phyloP scores from a whole-genome alignment of 2,888 invertebrate genomes.

The Seira musarum region DNA sequence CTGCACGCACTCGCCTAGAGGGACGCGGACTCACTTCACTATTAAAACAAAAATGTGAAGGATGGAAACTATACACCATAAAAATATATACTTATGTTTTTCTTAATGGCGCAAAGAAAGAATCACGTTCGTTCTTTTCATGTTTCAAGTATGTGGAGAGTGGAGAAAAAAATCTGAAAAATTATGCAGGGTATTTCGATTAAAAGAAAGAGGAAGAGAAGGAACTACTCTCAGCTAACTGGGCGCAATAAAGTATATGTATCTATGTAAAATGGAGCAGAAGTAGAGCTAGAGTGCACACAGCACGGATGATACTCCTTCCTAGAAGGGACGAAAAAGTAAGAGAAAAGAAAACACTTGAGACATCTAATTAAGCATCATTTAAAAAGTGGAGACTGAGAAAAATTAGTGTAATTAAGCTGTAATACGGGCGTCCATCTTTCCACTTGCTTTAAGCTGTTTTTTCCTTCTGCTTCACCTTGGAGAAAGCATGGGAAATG shows the following conservation, averaged over 20 bases:
- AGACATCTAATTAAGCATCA: slow-evolving; percentile 61
- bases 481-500: background rate
- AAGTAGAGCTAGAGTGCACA: background rate
- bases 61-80: background rate
- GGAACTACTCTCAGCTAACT: too few relatives aligned
- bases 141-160: background rate
- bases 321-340: slow-evolving; percentile 22
- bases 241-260: background rate
- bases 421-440: slow-evolving; percentile 57
- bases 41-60: background rate
- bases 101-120: slow-evolving; percentile 1
- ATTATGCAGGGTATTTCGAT: slow-evolving; percentile 10
- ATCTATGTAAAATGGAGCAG: background rate
- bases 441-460: background rate
- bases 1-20: background rate
- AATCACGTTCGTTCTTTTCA: background rate
- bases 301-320: background rate
- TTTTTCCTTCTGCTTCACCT: slow-evolving; percentile 3
- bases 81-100: background rate
- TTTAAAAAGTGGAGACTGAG: slow-evolving; percentile 58
- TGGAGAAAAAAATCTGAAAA: slow-evolving; percentile 8
- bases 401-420: slow-evolving; percentile 61
- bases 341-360: slow-evolving; percentile 51
- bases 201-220: too few relatives aligned
- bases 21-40: background rate